These are phyloP conservation scores for Gavialis gangeticus DNA, from an alignment of 2,113 vertebrate species.

Conservation along the genomic window DNA sequence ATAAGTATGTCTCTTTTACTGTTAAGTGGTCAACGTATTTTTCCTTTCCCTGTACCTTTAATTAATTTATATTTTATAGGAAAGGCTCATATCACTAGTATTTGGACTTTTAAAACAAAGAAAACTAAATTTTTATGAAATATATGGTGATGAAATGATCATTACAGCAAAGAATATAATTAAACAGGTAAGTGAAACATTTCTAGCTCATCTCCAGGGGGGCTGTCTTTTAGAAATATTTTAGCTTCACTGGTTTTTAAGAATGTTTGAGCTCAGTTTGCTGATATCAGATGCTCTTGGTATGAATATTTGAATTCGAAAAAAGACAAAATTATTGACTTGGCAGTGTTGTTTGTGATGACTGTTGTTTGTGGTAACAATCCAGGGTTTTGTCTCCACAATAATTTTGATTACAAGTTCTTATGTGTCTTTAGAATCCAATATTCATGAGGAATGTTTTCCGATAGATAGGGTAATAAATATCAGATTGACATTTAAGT, in stretches of 20 bases:
- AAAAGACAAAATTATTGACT: background rate
- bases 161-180: conserved; percentile 91
- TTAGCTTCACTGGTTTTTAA: background rate
- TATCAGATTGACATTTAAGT: too few relatives aligned
- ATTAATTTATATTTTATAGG: conserved; percentile 79
- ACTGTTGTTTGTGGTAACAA: too few relatives aligned
- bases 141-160: conserved; percentile 95
- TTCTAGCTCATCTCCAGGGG: background rate
- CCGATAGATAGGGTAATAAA: too few relatives aligned
- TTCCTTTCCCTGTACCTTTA: background rate
- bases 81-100: conserved; percentile 92
- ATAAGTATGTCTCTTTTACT: background rate
- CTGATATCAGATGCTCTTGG: background rate
- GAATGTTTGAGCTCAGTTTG: background rate
- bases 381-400: too few relatives aligned
- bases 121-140: conserved; percentile 97
- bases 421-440: too few relatives aligned
- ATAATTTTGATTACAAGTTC: too few relatives aligned
- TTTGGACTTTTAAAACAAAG: conserved; percentile 95
- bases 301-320: background rate
- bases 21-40: background rate
- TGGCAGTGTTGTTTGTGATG: too few relatives aligned
- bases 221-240: background rate
- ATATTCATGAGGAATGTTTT: too few relatives aligned
- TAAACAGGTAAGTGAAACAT: conserved; percentile 85